Percentiles rank a stretch among this genome's conserved stretches.
These are phyloP conservation scores for Daubentonia madagascariensis DNA, from an alignment of 2,113 vertebrate species.

Conservation along the genomic window DNA sequence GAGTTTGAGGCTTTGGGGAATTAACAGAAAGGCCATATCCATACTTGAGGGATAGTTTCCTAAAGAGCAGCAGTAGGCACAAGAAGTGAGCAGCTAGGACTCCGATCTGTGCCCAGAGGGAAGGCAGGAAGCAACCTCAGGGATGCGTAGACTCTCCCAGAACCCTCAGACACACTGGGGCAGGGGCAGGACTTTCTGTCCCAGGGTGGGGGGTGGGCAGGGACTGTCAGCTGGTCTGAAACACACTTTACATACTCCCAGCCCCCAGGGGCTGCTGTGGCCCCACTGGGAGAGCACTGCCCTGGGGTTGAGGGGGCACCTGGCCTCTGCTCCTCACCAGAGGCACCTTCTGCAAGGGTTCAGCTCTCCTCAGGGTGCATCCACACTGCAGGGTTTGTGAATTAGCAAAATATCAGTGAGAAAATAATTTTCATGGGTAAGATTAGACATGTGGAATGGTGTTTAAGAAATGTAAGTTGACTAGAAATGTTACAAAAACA, in stretches of 20 bases:
- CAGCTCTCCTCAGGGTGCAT: neutral
- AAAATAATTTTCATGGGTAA: neutral
- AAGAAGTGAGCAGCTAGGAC: neutral
- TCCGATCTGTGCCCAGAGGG: accelerated
- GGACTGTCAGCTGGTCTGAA: neutral
- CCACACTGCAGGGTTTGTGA: neutral
- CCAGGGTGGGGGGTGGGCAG: too few species aligned
- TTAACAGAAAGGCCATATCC: neutral
- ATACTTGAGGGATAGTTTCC: neutral
- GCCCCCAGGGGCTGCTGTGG: neutral
- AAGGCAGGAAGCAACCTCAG: neutral
- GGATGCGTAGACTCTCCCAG: neutral
- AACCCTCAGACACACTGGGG: neutral
- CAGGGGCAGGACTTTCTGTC: neutral
- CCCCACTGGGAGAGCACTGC: neutral
- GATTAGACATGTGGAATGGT: neutral
- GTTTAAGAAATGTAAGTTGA: neutral
- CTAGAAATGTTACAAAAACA: neutral
- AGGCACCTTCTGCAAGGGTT: neutral
- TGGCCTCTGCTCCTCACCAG: neutral
- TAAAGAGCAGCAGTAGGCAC: neutral
- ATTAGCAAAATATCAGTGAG: neutral
- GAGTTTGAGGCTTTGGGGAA: neutral
- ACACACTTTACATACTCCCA: neutral
- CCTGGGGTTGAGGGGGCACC: too few species aligned